A percentile compares a stretch with the other conserved stretches of the same genome.
Evolutionary conservation across 1,140 invertebrate genomes (phyloP).

Genomic region (Caenorhabditis latens): DNA sequence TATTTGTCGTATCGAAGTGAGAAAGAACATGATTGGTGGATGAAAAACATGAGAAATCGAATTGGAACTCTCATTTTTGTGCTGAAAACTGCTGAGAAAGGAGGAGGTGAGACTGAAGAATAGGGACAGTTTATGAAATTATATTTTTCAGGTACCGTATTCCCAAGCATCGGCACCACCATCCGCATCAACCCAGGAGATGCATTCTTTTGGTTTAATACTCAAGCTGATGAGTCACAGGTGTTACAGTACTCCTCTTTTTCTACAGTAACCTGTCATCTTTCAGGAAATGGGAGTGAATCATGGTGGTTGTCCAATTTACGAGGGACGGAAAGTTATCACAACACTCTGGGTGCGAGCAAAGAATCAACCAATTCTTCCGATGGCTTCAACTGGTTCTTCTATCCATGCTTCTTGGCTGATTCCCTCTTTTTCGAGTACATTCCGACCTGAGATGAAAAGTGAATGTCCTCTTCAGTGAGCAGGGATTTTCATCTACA

Average conservation of each 20-base stretch:
- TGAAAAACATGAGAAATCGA: constrained; percentile 26
- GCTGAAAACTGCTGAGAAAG: constrained; percentile 2
- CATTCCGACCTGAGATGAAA: too few relatives aligned
- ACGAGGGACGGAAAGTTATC: constrained; percentile 15
- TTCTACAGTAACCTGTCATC: background rate
- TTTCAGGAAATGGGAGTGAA: background rate
- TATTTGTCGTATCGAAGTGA: constrained; percentile 29
- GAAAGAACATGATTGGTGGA: constrained; percentile 32
- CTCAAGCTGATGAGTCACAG: constrained; percentile 18
- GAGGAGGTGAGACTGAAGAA: background rate
- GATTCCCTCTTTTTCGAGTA: background rate
- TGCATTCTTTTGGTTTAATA: constrained; percentile 37
- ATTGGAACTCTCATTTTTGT: constrained; percentile 50
- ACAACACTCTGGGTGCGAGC: constrained; percentile 13
- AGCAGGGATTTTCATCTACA: too few relatives aligned
- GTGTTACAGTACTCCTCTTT: background rate
- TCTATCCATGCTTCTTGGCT: constrained; percentile 3
- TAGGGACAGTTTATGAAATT: too few relatives aligned
- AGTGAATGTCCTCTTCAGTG: too few relatives aligned
- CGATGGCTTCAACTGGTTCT: background rate
- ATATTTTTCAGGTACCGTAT: constrained; percentile 2
- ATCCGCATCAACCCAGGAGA: background rate
- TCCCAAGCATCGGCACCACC: constrained; percentile 5
- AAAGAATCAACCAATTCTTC: background rate
- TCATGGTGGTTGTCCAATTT: constrained; percentile 40